Base-by-base conservation (phyloP, 2,797 vertebrate genomes). In the Danio kyathit region DNA sequence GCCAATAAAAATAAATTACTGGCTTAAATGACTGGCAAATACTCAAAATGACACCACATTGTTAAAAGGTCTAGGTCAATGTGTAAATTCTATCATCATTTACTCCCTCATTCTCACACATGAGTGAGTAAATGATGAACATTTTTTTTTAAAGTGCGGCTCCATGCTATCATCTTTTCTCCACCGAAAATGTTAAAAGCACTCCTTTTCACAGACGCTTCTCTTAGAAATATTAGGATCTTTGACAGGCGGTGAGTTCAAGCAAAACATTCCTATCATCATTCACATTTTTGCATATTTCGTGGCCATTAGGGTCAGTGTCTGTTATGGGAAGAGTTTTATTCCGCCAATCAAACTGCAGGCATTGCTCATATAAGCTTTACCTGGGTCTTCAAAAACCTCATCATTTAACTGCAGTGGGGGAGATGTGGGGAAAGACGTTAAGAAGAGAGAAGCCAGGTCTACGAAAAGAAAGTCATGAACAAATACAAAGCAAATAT, bases 301-400 rank as follows among this genome's bases (percentile, higher is more conserved):
- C 38, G 51, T 2, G 21, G 46, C 46, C 38, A 51, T 29, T 9
- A 5, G 67, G 48, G 46, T 60, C 17, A 72, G 59, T 29, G 17
- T 54, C 38, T 72, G 59, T 63, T 72, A 79, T 51, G 13, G 14
- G 17, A 54, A 72, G 17, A 44, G 48, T 40, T 63, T 44, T 63
- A 71, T 56, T 56, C 10, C 72, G 46, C 17, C 0, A 12, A 71
- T 61, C 19, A 74, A 79, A 75, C 43, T 8, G 44, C 77, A 83
- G 56, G 57, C 71, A 59, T 40, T 40, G 43, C 19, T 64, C 65
- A 71, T 44, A 29, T 29, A 51, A 54, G 52, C 84, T 91, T 92
- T 93, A 94, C 91, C 91, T 94, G 92, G 85, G 48, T 87, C 88
- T 78, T 91, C 89, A 92, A 86, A 90, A 84, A 90, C 82, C 63